Conservation (phyloP, 2,113 vertebrate species). For the Otis tarda region DNA sequence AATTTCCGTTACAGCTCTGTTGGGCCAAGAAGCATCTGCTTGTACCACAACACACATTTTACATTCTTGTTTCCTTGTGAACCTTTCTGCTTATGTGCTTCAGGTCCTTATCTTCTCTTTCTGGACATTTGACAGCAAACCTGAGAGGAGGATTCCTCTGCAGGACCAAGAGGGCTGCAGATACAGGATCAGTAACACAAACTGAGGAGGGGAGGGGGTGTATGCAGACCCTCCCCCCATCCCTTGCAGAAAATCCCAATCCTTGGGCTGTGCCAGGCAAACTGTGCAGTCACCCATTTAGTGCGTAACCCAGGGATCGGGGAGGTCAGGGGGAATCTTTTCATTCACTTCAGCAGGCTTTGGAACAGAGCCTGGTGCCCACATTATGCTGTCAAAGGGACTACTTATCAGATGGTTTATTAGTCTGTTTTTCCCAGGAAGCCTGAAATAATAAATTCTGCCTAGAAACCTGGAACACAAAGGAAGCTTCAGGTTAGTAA, state of each 20-base stretch:
- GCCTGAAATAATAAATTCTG: constrained; percentile 62
- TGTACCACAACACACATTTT: background rate
- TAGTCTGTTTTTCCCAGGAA: constrained; percentile 64
- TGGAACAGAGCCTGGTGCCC: constrained; percentile 17
- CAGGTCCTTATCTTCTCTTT: background rate
- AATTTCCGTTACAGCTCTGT: background rate
- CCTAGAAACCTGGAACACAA: constrained; percentile 36
- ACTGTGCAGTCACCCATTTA: background rate
- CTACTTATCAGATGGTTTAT: constrained; percentile 23
- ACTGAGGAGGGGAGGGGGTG: background rate
- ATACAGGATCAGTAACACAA: background rate
- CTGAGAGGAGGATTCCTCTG: background rate
- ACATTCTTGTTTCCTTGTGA: background rate
- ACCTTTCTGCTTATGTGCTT: background rate
- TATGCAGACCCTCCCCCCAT: background rate
- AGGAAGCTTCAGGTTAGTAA: constrained; percentile 31
- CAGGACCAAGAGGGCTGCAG: background rate
- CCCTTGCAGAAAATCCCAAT: background rate
- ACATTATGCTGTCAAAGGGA: constrained; percentile 14
- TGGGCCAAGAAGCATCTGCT: background rate
- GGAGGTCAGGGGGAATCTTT: constrained; percentile 39
- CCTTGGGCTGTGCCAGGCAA: background rate
- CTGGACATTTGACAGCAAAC: background rate
- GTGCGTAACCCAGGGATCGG: background rate
- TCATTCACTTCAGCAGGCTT: constrained; percentile 14